Evolutionary conservation across 2,797 vertebrate genomes (phyloP).

Genomic region (Hipposideros larvatus): DNA sequence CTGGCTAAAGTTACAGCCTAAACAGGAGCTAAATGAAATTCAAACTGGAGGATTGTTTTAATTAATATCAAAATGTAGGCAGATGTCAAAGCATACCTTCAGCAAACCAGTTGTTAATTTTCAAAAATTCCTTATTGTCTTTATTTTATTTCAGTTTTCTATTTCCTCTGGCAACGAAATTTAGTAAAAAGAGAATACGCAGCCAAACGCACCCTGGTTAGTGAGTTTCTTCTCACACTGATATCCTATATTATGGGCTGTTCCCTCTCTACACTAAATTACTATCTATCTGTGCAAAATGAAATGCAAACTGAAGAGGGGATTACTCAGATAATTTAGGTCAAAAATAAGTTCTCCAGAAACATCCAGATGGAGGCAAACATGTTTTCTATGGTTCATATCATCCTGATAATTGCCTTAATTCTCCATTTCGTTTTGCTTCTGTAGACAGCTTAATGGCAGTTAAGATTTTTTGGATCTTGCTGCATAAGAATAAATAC

Average conservation of each 20-base stretch:
- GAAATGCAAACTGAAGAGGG: conserved; percentile 57
- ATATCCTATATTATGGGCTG: conserved; percentile 54
- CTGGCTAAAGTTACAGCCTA: conserved; percentile 67
- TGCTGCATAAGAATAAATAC: conserved; percentile 79
- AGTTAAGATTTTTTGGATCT: conserved; percentile 78
- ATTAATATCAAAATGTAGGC: conserved; percentile 84
- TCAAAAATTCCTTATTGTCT: conserved; percentile 66
- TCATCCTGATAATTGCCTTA: conserved; percentile 82
- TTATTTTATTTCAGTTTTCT: conserved; percentile 68
- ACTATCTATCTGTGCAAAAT: conserved; percentile 68
- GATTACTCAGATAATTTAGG: conserved; percentile 78
- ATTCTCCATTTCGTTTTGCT: conserved; percentile 82
- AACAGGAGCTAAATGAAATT: conserved; percentile 77
- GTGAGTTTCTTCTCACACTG: conserved; percentile 48
- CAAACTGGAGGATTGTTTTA: conserved; percentile 80
- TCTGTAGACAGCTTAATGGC: conserved; percentile 80
- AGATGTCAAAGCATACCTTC: conserved; percentile 85
- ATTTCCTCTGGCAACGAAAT: conserved; percentile 54
- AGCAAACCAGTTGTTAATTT: conserved; percentile 80
- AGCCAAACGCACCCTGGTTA: neutral
- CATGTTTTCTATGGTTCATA: conserved; percentile 81
- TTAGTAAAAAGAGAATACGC: conserved; percentile 54
- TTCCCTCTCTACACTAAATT: conserved; percentile 62
- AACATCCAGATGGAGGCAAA: conserved; percentile 80
- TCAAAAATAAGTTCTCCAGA: conserved; percentile 79